These are phyloP conservation scores for Lethenteron camtschaticum DNA, from an alignment of 2,113 vertebrate genomes.

Conservation along the genomic window DNA sequence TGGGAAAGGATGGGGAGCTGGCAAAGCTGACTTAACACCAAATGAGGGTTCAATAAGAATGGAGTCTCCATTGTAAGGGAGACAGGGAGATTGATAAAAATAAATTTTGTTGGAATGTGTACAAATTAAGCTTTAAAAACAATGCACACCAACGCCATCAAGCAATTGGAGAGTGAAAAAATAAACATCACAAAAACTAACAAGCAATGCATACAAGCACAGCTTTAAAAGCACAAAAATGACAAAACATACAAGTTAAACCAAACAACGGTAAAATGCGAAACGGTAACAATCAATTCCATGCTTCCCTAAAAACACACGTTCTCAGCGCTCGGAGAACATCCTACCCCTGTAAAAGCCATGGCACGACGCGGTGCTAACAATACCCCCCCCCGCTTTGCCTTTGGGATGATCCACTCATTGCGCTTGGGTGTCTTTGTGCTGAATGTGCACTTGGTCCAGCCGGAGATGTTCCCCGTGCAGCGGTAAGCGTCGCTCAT, in stretches of 20 bases:
- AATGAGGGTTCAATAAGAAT: neutral
- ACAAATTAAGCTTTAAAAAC: too few relatives aligned
- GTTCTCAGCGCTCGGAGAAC: too few relatives aligned
- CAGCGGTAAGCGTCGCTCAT: slow-evolving; percentile 70
- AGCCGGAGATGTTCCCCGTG: slow-evolving; percentile 65
- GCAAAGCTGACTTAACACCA: neutral
- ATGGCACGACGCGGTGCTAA: too few relatives aligned
- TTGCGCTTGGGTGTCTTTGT: slow-evolving; percentile 45
- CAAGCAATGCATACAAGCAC: slow-evolving; percentile 7
- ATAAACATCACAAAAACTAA: slow-evolving; percentile 9
- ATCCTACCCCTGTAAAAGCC: too few relatives aligned
- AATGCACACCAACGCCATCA: too few relatives aligned
- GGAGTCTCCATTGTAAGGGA: neutral
- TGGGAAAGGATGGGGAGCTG: neutral
- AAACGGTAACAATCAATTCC: too few relatives aligned
- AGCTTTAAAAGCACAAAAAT: too few relatives aligned
- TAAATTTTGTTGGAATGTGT: neutral
- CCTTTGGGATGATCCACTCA: slow-evolving; percentile 72
- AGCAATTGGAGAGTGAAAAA: neutral
- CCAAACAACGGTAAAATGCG: too few relatives aligned
- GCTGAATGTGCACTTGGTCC: slow-evolving; percentile 86
- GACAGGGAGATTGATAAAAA: neutral
- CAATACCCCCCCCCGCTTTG: slow-evolving; percentile 12
- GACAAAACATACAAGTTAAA: too few relatives aligned
- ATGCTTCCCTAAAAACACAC: too few relatives aligned